Conservation (phyloP, 1,140 invertebrate species). For the Camponotus vicinus region DNA sequence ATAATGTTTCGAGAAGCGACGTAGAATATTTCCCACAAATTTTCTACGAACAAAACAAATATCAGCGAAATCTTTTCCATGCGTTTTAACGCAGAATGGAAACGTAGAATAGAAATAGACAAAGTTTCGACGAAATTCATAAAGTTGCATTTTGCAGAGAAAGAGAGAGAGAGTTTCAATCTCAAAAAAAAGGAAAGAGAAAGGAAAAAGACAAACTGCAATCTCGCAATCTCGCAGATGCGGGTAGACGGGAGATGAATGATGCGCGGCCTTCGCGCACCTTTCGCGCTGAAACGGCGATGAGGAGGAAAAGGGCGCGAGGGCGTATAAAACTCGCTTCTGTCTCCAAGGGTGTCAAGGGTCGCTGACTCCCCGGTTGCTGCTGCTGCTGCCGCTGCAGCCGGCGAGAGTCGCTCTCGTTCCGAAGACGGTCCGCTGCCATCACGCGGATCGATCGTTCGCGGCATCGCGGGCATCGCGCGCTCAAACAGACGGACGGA, state of each 20-base stretch:
- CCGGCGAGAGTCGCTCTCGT: constrained; percentile 29
- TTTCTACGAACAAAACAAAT: background rate
- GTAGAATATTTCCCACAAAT: too few relatives aligned
- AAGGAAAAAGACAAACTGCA: background rate
- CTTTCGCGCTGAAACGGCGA: constrained; percentile 8
- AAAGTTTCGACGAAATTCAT: background rate
- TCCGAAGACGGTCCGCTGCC: constrained; percentile 56
- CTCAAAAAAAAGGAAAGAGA: background rate
- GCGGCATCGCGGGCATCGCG: constrained; percentile 46
- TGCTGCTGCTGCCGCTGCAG: constrained; percentile 30
- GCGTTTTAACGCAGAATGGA: background rate
- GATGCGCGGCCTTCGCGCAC: constrained; percentile 63
- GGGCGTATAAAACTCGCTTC: constrained; percentile 72
- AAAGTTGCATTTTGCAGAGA: background rate
- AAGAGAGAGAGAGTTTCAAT: background rate
- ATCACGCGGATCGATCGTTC: constrained; percentile 66
- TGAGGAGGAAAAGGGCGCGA: constrained; percentile 57
- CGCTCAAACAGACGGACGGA: constrained; percentile 12
- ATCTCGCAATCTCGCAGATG: background rate
- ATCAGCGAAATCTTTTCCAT: background rate
- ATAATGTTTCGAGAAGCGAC: background rate
- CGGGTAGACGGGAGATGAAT: constrained; percentile 59
- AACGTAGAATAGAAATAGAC: background rate
- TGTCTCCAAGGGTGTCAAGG: constrained; percentile 73
- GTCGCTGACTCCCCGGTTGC: constrained; percentile 68